These are phyloP conservation scores for Timema cristinae DNA, from an alignment of 2,888 invertebrate genomes.

Conservation along the genomic window DNA sequence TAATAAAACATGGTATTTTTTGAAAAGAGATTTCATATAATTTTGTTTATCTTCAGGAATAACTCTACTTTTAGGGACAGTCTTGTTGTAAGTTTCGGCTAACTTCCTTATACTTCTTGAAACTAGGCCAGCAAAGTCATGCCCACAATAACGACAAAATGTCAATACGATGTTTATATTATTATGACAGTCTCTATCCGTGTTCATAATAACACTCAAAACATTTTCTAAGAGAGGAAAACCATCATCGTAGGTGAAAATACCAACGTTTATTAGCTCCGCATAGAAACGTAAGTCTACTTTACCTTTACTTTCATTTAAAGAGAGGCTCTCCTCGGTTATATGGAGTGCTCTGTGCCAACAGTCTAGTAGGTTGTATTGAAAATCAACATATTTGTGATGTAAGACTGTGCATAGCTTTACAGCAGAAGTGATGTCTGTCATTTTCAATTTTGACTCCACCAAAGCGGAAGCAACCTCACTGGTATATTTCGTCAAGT, in stretches of 20 bases:
- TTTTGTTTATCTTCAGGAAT: slow-evolving; percentile 83
- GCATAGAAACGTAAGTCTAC: slow-evolving; percentile 93
- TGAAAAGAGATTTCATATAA: slow-evolving; percentile 73
- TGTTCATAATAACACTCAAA: slow-evolving; percentile 78
- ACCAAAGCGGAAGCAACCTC: slow-evolving; percentile 88
- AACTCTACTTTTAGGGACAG: slow-evolving; percentile 75
- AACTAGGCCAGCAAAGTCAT: slow-evolving; percentile 83
- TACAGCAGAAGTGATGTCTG: slow-evolving; percentile 85
- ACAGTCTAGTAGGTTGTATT: slow-evolving; percentile 80
- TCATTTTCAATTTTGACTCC: slow-evolving; percentile 95
- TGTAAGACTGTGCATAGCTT: slow-evolving; percentile 82
- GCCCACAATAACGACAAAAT: slow-evolving; percentile 94
- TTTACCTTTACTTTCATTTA: slow-evolving; percentile 87
- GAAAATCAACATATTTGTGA: slow-evolving; percentile 87
- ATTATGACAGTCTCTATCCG: slow-evolving; percentile 92
- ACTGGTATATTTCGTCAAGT: slow-evolving; percentile 94
- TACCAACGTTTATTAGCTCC: slow-evolving; percentile 83
- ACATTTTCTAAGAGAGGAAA: slow-evolving; percentile 78
- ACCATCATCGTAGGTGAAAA: slow-evolving; percentile 78
- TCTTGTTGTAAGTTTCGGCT: slow-evolving; percentile 57
- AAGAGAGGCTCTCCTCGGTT: slow-evolving; percentile 60
- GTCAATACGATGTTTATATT: slow-evolving; percentile 88
- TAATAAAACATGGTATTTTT: slow-evolving; percentile 82
- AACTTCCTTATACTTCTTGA: slow-evolving; percentile 69
- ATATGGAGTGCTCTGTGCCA: slow-evolving; percentile 86